phyloP scores from a whole-genome alignment of 2,888 invertebrate genomes.

The Drosophila subquinaria region DNA sequence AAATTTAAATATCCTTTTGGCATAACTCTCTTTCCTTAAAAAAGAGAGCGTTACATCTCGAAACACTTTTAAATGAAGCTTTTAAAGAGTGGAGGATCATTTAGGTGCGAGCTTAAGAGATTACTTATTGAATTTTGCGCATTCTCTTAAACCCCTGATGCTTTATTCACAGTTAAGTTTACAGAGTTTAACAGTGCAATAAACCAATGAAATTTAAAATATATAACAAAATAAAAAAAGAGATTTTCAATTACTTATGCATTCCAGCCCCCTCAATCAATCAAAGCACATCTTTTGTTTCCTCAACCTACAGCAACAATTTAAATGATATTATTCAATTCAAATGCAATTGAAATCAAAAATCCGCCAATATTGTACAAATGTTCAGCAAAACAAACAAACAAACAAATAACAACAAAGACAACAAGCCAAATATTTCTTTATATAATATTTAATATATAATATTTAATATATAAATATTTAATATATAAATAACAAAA shows the following conservation, averaged over 20 bases:
- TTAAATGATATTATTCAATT: conserved; percentile 17
- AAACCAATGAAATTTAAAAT: neutral
- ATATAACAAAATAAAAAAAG: neutral
- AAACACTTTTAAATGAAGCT: no score
- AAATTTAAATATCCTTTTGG: neutral
- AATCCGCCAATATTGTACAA: conserved; percentile 1
- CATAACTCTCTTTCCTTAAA: neutral
- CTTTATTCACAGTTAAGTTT: neutral
- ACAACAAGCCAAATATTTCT: conserved; percentile 22
- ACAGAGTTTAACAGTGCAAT: neutral
- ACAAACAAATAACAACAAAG: neutral
- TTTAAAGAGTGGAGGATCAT: no score
- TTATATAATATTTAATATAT: no score
- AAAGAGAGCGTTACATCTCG: no score
- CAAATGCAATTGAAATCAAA: conserved; percentile 16
- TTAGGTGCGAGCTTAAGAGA: no score
- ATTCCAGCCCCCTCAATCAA: conserved; percentile 1
- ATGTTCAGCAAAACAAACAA: neutral
- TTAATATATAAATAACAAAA: conserved; percentile 51
- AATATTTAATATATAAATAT: no score
- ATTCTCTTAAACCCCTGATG: neutral
- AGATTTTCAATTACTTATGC: neutral
- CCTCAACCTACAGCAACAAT: neutral
- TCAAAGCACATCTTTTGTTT: conserved; percentile 2
- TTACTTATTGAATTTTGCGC: no score